A percentile compares a stretch with the other conserved stretches of the same genome.
These are phyloP conservation scores for Luidia sarsii DNA, from an alignment of 53 echinoderm and acorn worm species.

Conservation along the genomic window DNA sequence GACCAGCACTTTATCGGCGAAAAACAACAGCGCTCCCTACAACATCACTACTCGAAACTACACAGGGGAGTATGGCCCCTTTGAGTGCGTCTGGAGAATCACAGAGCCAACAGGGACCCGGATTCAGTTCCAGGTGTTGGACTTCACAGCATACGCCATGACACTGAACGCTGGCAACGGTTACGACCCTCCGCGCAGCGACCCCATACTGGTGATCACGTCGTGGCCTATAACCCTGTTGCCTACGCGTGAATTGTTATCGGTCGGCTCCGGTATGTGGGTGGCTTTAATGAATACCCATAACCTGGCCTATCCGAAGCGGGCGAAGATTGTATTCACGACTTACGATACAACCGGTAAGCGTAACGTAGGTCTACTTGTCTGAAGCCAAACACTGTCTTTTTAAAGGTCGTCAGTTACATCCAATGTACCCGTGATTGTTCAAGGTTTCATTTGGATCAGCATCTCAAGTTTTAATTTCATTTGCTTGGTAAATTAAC, in stretches of 20 bases:
- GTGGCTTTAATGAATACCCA: background rate
- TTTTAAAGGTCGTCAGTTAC: background rate
- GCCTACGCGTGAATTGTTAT: background rate
- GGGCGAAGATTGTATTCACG: background rate
- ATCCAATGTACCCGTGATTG: too few relatives aligned
- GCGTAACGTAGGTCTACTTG: too few relatives aligned
- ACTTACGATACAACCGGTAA: slow-evolving; percentile 13
- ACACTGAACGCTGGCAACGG: background rate
- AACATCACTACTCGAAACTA: too few relatives aligned
- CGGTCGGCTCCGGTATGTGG: background rate
- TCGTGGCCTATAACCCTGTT: too few relatives aligned
- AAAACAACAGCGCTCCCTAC: background rate
- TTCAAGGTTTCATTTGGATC: too few relatives aligned
- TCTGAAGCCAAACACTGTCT: too few relatives aligned
- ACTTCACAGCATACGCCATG: background rate
- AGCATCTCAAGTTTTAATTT: too few relatives aligned
- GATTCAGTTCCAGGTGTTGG: background rate
- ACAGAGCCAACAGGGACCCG: background rate
- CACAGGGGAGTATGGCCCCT: too few relatives aligned
- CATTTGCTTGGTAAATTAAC: too few relatives aligned
- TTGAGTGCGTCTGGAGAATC: too few relatives aligned
- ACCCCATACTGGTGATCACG: too few relatives aligned
- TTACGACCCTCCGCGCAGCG: too few relatives aligned
- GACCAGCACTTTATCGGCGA: background rate
- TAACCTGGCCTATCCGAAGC: background rate